phyloP scores from a whole-genome alignment of 2,113 vertebrate species.

The Chloropsis hardwickii region DNA sequence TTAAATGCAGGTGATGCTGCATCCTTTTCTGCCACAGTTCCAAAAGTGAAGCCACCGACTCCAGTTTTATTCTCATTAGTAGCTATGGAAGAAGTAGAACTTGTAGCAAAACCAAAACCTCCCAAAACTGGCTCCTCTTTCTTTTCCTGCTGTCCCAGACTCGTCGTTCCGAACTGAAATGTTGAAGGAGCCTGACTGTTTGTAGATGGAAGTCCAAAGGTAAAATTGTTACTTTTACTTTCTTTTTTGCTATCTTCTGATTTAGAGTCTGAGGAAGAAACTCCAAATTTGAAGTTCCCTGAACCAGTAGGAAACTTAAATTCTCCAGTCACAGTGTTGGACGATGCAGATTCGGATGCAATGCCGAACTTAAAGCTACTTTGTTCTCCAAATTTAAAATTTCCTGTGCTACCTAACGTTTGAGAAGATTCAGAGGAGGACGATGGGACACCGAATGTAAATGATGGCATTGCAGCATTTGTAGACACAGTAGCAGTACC shows the following conservation, averaged over 20 bases:
- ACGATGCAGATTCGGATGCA: constrained; percentile 64
- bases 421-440: constrained; percentile 70
- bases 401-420: constrained; percentile 64
- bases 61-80: constrained; percentile 74
- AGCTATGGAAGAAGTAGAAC: constrained; percentile 52
- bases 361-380: constrained; percentile 74
- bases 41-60: constrained; percentile 67
- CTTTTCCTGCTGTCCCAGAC: constrained; percentile 73
- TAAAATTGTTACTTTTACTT: constrained; percentile 74
- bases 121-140: constrained; percentile 69
- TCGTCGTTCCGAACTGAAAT: constrained; percentile 73
- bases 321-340: constrained; percentile 50
- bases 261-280: constrained; percentile 68
- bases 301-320: constrained; percentile 71
- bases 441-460: constrained; percentile 75
- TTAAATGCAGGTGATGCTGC: constrained; percentile 69
- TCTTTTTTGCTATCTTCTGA: constrained; percentile 78
- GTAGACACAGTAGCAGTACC: constrained; percentile 62
- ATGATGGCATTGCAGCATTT: constrained; percentile 57
- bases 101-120: constrained; percentile 79
- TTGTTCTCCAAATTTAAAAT: constrained; percentile 84
- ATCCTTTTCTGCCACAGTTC: constrained; percentile 71
- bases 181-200: constrained; percentile 54
- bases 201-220: constrained; percentile 75
- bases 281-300: constrained; percentile 76